These are phyloP conservation scores for Phortica okadai DNA, from an alignment of 2,888 invertebrate species.

Conservation along the genomic window DNA sequence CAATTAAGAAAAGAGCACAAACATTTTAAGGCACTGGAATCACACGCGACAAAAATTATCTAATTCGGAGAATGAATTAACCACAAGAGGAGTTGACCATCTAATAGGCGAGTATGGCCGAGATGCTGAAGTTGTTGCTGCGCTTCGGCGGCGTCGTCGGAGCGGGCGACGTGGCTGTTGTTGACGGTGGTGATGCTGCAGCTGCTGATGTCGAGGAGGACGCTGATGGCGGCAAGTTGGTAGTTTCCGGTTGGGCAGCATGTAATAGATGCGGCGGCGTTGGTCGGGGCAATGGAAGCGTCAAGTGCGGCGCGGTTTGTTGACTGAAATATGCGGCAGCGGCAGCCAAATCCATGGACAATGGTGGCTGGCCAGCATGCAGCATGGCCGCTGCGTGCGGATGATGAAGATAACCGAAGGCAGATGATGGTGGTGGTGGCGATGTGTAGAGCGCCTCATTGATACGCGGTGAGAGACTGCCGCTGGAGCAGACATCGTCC, in stretches of 20 bases:
- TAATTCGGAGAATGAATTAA: no score
- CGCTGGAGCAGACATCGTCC: conserved; percentile 60
- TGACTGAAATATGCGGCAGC: conserved; percentile 58
- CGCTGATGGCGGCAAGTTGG: neutral
- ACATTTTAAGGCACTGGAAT: conserved; percentile 48
- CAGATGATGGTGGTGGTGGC: conserved; percentile 32
- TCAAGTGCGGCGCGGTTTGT: conserved; percentile 44
- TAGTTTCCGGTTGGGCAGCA: neutral
- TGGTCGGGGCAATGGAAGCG: conserved; percentile 37
- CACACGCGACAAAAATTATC: conserved; percentile 40
- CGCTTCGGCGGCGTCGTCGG: conserved; percentile 59
- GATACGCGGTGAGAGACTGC: conserved; percentile 57
- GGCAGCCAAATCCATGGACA: conserved; percentile 53
- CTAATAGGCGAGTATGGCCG: conserved; percentile 74
- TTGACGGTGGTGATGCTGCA: conserved; percentile 13
- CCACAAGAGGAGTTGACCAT: neutral
- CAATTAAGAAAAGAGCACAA: neutral
- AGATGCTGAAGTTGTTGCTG: conserved; percentile 75
- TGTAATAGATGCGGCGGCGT: conserved; percentile 11
- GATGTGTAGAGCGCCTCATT: conserved; percentile 38
- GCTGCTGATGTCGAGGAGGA: neutral
- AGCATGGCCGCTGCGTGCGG: conserved; percentile 44
- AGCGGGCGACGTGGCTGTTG: conserved; percentile 30
- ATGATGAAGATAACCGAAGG: conserved; percentile 47
- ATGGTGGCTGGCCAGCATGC: conserved; percentile 30